These are phyloP conservation scores for Stegostoma tigrinum DNA, from an alignment of 2,113 vertebrate genomes.

Conservation along the genomic window DNA sequence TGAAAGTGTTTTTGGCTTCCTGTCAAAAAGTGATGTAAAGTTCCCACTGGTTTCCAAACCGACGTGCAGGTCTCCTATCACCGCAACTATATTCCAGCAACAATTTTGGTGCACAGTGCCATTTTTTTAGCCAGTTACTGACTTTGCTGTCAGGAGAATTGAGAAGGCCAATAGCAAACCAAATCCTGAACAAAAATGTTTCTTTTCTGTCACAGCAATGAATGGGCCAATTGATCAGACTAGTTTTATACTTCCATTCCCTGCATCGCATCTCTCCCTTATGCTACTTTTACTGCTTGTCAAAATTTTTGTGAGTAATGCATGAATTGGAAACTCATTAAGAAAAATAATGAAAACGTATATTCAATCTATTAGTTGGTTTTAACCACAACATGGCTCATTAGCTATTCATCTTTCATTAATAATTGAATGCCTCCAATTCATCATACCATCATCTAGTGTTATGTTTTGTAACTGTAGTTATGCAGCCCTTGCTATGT, in stretches of 20 bases:
- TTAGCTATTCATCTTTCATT: constrained; percentile 28
- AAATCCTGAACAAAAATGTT: not conserved
- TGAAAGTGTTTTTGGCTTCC: not conserved
- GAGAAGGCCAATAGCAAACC: not conserved
- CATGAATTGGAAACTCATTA: constrained; percentile 29
- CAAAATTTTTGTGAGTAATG: constrained; percentile 32
- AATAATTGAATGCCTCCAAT: constrained; percentile 6
- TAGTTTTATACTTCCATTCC: not conserved
- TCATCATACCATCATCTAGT: not conserved
- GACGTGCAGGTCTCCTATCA: not conserved
- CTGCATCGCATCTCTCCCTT: too few relatives aligned
- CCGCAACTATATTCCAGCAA: not conserved
- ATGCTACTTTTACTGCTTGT: not conserved
- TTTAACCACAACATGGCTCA: constrained; percentile 10
- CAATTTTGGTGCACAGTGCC: not conserved
- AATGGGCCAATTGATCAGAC: not conserved
- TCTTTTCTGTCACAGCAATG: not conserved
- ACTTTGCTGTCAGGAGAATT: not conserved
- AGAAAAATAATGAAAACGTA: not conserved
- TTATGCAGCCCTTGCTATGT: not conserved
- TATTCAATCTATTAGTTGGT: not conserved
- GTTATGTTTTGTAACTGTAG: not conserved
- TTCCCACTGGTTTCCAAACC: not conserved
- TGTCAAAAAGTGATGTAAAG: not conserved
- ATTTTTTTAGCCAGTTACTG: not conserved